These are phyloP conservation scores for Scalopus aquaticus DNA, from an alignment of 2,113 vertebrate species.

Conservation along the genomic window DNA sequence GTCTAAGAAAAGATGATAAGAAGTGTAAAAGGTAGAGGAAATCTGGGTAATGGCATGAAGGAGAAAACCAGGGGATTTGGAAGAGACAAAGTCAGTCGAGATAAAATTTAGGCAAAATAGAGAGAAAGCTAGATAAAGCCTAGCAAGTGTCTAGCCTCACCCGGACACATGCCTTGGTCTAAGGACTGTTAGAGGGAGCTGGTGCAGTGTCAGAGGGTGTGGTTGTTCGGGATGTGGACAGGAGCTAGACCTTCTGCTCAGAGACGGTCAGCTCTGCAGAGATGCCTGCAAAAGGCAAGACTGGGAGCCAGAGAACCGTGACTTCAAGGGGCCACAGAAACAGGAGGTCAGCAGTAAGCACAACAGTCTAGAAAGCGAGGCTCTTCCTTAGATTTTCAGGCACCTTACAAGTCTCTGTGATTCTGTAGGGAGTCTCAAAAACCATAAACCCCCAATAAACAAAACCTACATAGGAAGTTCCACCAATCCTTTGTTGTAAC, in stretches of 20 bases:
- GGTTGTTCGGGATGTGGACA: neutral
- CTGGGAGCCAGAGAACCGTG: neutral
- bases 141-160: neutral
- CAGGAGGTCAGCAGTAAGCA: neutral
- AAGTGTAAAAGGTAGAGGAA: neutral
- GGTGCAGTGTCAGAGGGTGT: neutral
- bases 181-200: neutral
- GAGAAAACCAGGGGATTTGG: neutral
- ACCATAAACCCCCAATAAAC: neutral
- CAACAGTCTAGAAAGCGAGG: neutral
- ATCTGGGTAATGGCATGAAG: neutral
- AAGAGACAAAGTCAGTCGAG: neutral
- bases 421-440: neutral
- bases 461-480: neutral
- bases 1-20: neutral
- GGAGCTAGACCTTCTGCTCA: neutral
- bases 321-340: neutral
- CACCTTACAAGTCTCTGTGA: neutral
- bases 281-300: neutral
- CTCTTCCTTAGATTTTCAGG: neutral
- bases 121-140: no score
- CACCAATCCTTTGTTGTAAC: no score
- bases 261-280: neutral
- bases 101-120: neutral
- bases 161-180: neutral